Base-by-base conservation (phyloP, 2,888 invertebrate species). In the Falcaria lacertinaria region DNA sequence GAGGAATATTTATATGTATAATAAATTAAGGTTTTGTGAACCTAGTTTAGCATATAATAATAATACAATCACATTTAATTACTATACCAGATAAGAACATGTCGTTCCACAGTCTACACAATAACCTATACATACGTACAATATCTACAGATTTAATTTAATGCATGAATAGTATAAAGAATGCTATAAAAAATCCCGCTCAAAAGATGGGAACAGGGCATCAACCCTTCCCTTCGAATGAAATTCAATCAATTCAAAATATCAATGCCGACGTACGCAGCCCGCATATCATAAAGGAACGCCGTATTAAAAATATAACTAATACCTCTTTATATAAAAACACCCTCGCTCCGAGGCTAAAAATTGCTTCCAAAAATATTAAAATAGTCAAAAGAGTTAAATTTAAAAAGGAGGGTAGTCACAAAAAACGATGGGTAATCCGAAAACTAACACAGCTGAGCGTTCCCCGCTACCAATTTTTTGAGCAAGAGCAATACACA, bases 301-400 rank as follows among this genome's bases (percentile, higher is more conserved):
- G 54, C 60, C 57, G 61, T 22, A 69, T 69, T 69, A 69, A 74
- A 78, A 76, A 74, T 72, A 70, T 68, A 62, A 37, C 37, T 64
- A 52, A 57, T 64, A 67, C 77, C 74, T 78, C 79, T 74, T 81
- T 76, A 71, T 74, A 65, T 64, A 64, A 71, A 70, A 74, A 55
- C 60, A 55, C 81, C 84, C 86, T 83, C 84, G 66, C 83, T 84
- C 84, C 44, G 22, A 77, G 75, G 64, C 72, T 72, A 76, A 80
- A 83, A 80, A 80, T 74, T 69, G 74, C 68, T 80, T 80, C 80
- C 77, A 80, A 74, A 86, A 87, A 85, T 88, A 88, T 88, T 89
- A 86, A 88, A 89, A 88, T 83, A 85, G 84, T 83, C 78, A 85
- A 88, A 88, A 87, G 88, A 87, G 88, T 88, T 89, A 85, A 88